A percentile compares a stretch with the other conserved stretches of the same genome.
phyloP scores from a whole-genome alignment of 2,113 vertebrate genomes.

The Octodon degus region DNA sequence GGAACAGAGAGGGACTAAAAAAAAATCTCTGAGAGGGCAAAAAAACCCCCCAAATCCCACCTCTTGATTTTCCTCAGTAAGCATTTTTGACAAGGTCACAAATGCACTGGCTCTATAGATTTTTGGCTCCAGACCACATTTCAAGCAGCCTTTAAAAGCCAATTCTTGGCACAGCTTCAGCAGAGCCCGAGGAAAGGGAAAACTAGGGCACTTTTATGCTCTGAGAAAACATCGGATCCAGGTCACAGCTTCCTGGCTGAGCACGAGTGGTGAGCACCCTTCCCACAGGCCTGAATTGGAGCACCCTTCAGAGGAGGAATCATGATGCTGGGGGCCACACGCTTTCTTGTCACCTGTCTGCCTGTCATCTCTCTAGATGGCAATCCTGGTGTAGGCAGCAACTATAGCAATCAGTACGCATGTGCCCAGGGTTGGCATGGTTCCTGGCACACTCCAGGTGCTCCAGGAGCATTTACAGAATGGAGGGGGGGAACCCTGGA shows the following conservation, averaged over 20 bases:
- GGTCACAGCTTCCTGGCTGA: conserved; percentile 62
- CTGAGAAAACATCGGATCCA: conserved; percentile 69
- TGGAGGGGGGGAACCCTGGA: neutral
- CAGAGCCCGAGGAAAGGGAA: conserved; percentile 67
- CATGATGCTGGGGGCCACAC: neutral
- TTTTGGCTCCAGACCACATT: conserved; percentile 67
- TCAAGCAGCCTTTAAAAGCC: conserved; percentile 79
- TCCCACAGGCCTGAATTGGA: neutral
- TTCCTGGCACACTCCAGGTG: rapidly evolving
- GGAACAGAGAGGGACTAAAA: neutral
- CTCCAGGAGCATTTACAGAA: neutral
- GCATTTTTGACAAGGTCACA: conserved; percentile 75
- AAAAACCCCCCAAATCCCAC: neutral
- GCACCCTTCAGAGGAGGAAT: neutral
- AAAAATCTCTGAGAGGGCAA: neutral
- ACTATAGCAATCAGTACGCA: neutral
- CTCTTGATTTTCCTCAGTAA: conserved; percentile 64
- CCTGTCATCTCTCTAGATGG: neutral
- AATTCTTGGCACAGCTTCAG: conserved; percentile 68
- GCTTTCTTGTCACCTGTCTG: neutral
- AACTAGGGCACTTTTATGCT: conserved; percentile 74
- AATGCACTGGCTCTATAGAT: conserved; percentile 70
- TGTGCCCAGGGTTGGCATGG: neutral
- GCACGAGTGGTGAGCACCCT: neutral
- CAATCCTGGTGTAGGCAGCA: neutral